A percentile compares a stretch with the other conserved stretches of the same genome.
phyloP scores from a whole-genome alignment of 2,113 vertebrate genomes.

The Sorex araneus region DNA sequence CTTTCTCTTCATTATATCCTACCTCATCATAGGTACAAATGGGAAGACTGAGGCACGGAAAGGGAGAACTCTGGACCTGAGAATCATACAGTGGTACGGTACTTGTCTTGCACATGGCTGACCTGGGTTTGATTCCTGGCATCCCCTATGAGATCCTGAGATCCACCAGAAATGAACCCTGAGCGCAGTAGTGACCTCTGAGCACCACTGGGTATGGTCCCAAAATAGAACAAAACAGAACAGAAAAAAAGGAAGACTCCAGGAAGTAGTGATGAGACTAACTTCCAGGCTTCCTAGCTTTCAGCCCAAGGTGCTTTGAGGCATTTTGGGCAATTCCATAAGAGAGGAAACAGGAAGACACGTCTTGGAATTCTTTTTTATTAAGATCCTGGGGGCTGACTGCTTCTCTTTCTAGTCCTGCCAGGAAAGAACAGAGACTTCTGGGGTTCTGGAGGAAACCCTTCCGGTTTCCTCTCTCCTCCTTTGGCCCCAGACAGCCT shows the following conservation, averaged over 20 bases:
- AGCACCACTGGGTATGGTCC: too few species aligned
- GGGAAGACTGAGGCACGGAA: neutral
- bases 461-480: slow-evolving; percentile 40
- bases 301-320: neutral
- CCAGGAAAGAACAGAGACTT: slow-evolving; percentile 59
- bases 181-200: too few species aligned
- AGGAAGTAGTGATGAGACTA: neutral
- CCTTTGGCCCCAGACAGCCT: neutral
- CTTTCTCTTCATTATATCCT: neutral
- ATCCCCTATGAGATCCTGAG: too few species aligned
- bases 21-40: neutral
- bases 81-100: too few species aligned
- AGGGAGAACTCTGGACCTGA: too few species aligned
- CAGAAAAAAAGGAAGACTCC: neutral
- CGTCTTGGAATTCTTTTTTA: slow-evolving; percentile 26
- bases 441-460: slow-evolving; percentile 56
- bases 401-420: slow-evolving; percentile 65
- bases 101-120: too few species aligned
- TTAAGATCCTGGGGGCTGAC: slow-evolving; percentile 47
- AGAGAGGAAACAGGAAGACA: slow-evolving; percentile 66
- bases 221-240: too few species aligned
- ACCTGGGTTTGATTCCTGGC: too few species aligned
- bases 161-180: too few species aligned
- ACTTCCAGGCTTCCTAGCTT: neutral
- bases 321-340: neutral